These are phyloP conservation scores for Popillia japonica DNA, from an alignment of 1,140 invertebrate genomes.

Conservation along the genomic window DNA sequence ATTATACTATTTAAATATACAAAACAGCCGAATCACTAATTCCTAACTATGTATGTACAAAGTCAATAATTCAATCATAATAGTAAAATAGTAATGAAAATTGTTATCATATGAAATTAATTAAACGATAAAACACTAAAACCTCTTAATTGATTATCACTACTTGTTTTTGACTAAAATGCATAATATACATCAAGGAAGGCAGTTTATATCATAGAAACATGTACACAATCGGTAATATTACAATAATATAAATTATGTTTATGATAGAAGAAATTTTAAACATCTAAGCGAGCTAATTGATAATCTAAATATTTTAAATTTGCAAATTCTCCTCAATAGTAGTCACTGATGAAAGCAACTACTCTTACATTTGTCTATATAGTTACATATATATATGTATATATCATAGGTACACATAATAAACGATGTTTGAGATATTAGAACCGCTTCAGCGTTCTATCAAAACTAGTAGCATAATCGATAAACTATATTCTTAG, in stretches of 20 bases:
- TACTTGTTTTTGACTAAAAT: conserved; percentile 30
- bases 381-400: no score
- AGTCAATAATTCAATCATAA: background rate
- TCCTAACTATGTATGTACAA: conserved; percentile 9
- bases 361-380: background rate
- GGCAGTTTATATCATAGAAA: conserved; percentile 27
- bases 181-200: conserved; percentile 28
- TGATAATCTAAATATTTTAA: conserved; percentile 1
- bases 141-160: conserved; percentile 2
- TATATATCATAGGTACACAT: background rate
- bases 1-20: conserved; percentile 12
- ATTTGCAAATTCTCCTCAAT: background rate
- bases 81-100: conserved; percentile 5
- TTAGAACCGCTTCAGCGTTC: background rate
- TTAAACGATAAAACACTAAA: background rate
- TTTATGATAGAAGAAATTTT: background rate
- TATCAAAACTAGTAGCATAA: background rate
- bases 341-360: background rate
- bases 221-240: background rate
- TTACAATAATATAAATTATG: conserved; percentile 2
- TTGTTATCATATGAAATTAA: background rate
- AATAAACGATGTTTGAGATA: background rate
- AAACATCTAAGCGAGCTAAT: background rate
- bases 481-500: conserved; percentile 5
- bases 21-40: conserved; percentile 12